Evolutionary conservation across 2,797 vertebrate species (phyloP).

Genomic region (Telmatherina bonti): DNA sequence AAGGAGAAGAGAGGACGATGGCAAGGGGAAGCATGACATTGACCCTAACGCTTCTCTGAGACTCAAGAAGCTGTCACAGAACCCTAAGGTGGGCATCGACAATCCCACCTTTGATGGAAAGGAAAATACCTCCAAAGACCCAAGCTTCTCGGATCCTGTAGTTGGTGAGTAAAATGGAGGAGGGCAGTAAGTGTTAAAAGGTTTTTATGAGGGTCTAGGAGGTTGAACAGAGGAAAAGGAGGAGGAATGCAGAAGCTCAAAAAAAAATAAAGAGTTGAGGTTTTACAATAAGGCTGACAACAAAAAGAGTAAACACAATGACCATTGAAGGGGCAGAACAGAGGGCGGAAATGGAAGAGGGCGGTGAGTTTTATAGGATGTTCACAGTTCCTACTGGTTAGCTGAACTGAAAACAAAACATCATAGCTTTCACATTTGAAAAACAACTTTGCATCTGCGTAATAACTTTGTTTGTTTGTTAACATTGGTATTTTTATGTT

Average conservation of each 20-base stretch:
- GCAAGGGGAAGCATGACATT: slow-evolving; percentile 86
- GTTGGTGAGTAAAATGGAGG: slow-evolving; percentile 64
- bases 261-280: slow-evolving; percentile 40
- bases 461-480: no score
- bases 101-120: slow-evolving; percentile 93
- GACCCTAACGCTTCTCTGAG: slow-evolving; percentile 91
- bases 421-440: neutral
- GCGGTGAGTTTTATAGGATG: slow-evolving; percentile 6
- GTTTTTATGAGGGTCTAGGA: slow-evolving; percentile 12
- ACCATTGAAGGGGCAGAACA: slow-evolving; percentile 29
- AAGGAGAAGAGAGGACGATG: slow-evolving; percentile 89
- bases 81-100: slow-evolving; percentile 93
- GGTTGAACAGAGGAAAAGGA: slow-evolving; percentile 38
- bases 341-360: slow-evolving; percentile 33
- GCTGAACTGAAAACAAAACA: slow-evolving; percentile 5
- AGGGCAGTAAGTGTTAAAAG: neutral
- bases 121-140: slow-evolving; percentile 67
- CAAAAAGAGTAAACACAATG: slow-evolving; percentile 65
- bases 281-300: slow-evolving; percentile 37
- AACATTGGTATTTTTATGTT: slow-evolving; percentile 5
- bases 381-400: slow-evolving; percentile 10
- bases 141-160: slow-evolving; percentile 39
- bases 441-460: neutral
- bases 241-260: slow-evolving; percentile 11
- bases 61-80: slow-evolving; percentile 92